These are phyloP conservation scores for Ascidia mentula DNA, from an alignment of 23 tunicate species.

Conservation along the genomic window DNA sequence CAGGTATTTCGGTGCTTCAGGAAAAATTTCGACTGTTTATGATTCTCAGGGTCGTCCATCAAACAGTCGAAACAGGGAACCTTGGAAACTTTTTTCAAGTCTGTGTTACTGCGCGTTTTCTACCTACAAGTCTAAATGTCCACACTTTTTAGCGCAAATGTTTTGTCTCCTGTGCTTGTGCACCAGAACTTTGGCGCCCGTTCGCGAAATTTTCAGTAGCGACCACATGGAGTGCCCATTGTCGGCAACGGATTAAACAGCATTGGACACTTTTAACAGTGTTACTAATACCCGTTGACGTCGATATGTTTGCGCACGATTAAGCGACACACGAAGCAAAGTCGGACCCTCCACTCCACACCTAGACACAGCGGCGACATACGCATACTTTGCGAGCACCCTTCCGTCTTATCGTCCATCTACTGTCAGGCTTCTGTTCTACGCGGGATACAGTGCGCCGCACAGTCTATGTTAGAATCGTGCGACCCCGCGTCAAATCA, in stretches of 20 bases:
- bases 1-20: not conserved
- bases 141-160: too few relatives aligned
- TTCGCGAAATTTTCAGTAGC: not conserved
- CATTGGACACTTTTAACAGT: constrained; percentile 5
- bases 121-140: too few relatives aligned
- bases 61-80: too few relatives aligned
- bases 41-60: too few relatives aligned
- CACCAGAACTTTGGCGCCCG: not conserved
- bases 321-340: not conserved
- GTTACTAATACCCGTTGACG: not conserved
- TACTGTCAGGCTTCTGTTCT: not conserved
- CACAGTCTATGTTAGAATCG: constrained; percentile 8
- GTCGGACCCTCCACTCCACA: constrained; percentile 5
- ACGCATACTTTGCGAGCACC: not conserved
- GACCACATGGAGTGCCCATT: not conserved
- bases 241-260: not conserved
- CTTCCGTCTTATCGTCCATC: constrained; percentile 5
- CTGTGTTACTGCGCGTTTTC: too few relatives aligned
- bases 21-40: not conserved
- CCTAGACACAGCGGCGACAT: constrained; percentile 7
- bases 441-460: not conserved
- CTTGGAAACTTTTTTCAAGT: too few relatives aligned
- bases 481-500: not conserved
- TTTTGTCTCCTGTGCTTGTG: too few relatives aligned
- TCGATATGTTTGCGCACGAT: constrained; percentile 6